Evolutionary conservation across 2,797 vertebrate species (phyloP).

Genomic region (Propithecus perrieri): DNA sequence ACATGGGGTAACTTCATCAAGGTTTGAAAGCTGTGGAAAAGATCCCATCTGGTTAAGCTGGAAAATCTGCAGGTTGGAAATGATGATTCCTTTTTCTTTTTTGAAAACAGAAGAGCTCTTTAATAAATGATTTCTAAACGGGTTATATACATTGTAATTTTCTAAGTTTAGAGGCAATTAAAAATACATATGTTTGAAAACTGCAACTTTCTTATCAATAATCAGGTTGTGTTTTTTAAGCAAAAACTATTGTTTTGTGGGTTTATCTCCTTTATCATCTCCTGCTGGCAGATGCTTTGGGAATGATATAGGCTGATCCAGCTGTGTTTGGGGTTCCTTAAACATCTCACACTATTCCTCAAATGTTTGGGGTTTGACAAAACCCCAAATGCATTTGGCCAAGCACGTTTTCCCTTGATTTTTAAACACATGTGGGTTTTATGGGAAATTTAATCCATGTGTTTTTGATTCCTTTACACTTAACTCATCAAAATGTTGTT

Average conservation of each 20-base stretch:
- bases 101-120: neutral
- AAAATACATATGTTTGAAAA: constrained; percentile 30
- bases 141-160: constrained; percentile 44
- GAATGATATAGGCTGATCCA: constrained; percentile 70
- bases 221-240: constrained; percentile 46
- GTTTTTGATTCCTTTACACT: constrained; percentile 83
- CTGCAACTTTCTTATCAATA: constrained; percentile 38
- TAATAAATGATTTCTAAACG: constrained; percentile 40
- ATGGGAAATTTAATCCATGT: constrained; percentile 84
- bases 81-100: neutral
- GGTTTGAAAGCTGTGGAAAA: constrained; percentile 44
- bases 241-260: neutral
- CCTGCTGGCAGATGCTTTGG: constrained; percentile 48
- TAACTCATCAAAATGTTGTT: constrained; percentile 84
- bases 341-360: constrained; percentile 81
- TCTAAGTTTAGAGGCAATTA: constrained; percentile 19
- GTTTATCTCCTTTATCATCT: constrained; percentile 50
- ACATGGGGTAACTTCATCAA: constrained; percentile 64
- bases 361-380: constrained; percentile 83
- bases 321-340: constrained; percentile 81
- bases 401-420: constrained; percentile 81
- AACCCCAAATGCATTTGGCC: constrained; percentile 80
- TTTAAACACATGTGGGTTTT: constrained; percentile 84
- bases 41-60: constrained; percentile 12
- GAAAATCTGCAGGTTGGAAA: constrained; percentile 45